phyloP scores from a whole-genome alignment of 1,140 invertebrate species.

The Anoplophora glabripennis region DNA sequence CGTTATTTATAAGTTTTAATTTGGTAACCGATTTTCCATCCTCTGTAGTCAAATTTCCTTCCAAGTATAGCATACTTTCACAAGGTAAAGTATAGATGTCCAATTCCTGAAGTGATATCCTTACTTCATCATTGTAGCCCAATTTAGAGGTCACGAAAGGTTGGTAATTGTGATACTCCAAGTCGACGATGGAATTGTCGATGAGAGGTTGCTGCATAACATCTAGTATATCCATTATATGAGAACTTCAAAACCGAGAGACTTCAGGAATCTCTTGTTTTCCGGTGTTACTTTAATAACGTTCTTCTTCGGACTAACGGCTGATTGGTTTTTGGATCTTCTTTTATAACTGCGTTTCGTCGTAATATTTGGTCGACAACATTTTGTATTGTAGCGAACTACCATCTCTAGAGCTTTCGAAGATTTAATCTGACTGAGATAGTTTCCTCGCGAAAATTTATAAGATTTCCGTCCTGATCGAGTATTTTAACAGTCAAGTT shows the following conservation, averaged over 20 bases:
- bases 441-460: conserved; percentile 12
- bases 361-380: too few relatives aligned
- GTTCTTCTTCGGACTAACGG: too few relatives aligned
- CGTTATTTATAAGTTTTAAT: conserved; percentile 46
- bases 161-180: conserved; percentile 9
- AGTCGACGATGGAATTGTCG: conserved; percentile 3
- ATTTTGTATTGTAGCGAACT: too few relatives aligned
- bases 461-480: conserved; percentile 11
- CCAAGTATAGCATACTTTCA: conserved; percentile 22
- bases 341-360: too few relatives aligned
- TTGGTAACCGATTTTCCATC: conserved; percentile 15
- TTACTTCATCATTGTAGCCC: conserved; percentile 11
- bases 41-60: conserved; percentile 29
- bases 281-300: conserved; percentile 1
- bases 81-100: conserved; percentile 16
- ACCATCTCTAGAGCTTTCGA: conserved; percentile 14
- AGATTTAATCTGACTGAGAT: conserved; percentile 18
- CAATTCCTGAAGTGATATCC: conserved; percentile 11
- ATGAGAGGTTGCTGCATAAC: conserved; percentile 3
- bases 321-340: too few relatives aligned
- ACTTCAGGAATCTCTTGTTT: conserved; percentile 16
- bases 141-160: conserved; percentile 3
- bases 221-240: conserved; percentile 22
- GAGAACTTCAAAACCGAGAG: conserved; percentile 17
- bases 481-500: conserved; percentile 11